Conservation (phyloP, 2,113 vertebrate genomes). For the Hymenochirus boettgeri region DNA sequence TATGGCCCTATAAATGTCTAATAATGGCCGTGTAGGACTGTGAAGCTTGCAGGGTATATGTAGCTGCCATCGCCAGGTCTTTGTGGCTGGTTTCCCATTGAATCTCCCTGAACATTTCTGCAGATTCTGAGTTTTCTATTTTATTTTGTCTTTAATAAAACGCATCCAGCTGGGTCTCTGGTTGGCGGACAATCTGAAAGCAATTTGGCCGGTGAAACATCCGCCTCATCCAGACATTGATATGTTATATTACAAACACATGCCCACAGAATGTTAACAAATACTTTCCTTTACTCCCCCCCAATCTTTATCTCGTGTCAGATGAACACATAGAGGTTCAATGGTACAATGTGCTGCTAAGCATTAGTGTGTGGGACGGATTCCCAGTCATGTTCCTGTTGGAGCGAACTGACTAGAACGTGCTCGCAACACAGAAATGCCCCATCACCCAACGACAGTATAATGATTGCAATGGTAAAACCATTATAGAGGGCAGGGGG, state of each 20-base stretch:
- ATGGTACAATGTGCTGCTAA: slow-evolving; percentile 20
- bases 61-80: too few relatives aligned
- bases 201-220: slow-evolving; percentile 47
- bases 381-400: slow-evolving; percentile 6
- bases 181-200: slow-evolving; percentile 42
- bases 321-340: slow-evolving; percentile 7
- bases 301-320: background rate
- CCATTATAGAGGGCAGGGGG: too few relatives aligned
- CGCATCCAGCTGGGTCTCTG: slow-evolving; percentile 48
- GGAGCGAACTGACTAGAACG: background rate
- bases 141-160: slow-evolving; percentile 31
- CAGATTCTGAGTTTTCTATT: too few relatives aligned
- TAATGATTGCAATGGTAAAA: background rate
- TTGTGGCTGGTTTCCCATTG: too few relatives aligned
- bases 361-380: slow-evolving; percentile 18
- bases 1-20: too few relatives aligned
- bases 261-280: slow-evolving; percentile 12
- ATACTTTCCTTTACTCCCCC: too few relatives aligned
- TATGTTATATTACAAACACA: slow-evolving; percentile 36
- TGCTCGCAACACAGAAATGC: slow-evolving; percentile 11
- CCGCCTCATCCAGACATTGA: slow-evolving; percentile 36
- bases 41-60: too few relatives aligned
- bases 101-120: too few relatives aligned
- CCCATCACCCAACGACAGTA: slow-evolving; percentile 20
- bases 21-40: too few relatives aligned